Percentiles rank a stretch among this genome's conserved stretches.
These are phyloP conservation scores for Lucifuga dentata DNA, from an alignment of 2,113 vertebrate species.

Conservation along the genomic window DNA sequence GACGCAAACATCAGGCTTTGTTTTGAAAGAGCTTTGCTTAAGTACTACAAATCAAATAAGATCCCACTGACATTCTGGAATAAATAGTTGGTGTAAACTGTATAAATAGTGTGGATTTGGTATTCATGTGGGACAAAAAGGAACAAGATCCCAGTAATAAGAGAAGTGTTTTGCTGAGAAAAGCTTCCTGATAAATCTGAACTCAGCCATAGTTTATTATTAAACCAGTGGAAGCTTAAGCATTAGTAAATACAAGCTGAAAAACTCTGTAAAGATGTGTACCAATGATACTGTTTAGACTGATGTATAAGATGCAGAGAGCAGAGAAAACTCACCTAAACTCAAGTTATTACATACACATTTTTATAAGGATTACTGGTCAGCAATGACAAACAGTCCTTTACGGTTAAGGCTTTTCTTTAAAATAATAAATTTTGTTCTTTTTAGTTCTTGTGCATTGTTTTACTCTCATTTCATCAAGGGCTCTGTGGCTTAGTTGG, in stretches of 20 bases:
- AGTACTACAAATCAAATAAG: constrained; percentile 33
- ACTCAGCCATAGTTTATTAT: constrained; percentile 2
- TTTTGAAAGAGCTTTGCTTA: constrained; percentile 28
- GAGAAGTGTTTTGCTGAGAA: constrained; percentile 20
- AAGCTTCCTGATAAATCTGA: constrained; percentile 28
- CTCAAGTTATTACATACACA: no score
- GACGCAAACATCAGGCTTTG: constrained; percentile 35
- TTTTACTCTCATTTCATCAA: no score
- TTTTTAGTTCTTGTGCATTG: no score
- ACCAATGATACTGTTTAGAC: no score
- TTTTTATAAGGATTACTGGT: no score
- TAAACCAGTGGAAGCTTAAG: background rate
- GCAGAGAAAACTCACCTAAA: no score
- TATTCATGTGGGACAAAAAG: constrained; percentile 2
- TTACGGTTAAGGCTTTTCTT: no score
- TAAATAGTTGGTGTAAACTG: background rate
- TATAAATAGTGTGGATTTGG: constrained; percentile 4
- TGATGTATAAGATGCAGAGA: no score
- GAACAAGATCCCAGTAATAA: constrained; percentile 18
- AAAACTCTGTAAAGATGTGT: no score
- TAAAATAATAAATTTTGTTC: no score
- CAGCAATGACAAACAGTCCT: no score
- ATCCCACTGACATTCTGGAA: constrained; percentile 7
- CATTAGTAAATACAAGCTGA: background rate
- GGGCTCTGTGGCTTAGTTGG: no score